Evolutionary conservation across 2,113 vertebrate species (phyloP).

Genomic region (Aplodontia rufa): DNA sequence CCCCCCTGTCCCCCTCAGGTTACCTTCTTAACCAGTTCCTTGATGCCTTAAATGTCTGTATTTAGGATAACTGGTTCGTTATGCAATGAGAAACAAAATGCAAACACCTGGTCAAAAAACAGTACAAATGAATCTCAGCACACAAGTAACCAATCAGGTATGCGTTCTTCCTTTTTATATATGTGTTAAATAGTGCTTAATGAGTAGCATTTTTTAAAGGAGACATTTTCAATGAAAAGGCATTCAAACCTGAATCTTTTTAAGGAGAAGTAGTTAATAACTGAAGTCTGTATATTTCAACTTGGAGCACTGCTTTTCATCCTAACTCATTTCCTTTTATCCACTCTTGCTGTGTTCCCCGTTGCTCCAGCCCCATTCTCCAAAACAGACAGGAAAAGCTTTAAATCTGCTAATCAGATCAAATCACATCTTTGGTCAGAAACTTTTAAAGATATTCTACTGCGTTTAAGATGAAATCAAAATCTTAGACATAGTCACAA

Average conservation of each 20-base stretch:
- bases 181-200: neutral
- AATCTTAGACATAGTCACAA: neutral
- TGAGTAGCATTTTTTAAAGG: neutral
- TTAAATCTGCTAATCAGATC: neutral
- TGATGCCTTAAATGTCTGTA: neutral
- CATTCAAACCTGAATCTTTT: neutral
- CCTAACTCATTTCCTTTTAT: neutral
- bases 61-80: neutral
- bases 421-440: neutral
- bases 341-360: neutral
- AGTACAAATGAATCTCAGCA: neutral
- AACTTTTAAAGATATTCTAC: neutral
- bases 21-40: neutral
- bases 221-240: neutral
- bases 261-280: neutral
- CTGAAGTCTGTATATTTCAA: neutral
- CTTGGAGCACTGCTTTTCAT: neutral
- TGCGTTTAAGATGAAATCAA: neutral
- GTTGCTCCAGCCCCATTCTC: neutral
- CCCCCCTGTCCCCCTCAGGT: too few relatives aligned
- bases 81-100: constrained; percentile 22
- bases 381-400: neutral
- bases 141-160: neutral
- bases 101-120: constrained; percentile 32
- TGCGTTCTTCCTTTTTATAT: neutral